Conservation (phyloP, 1,140 invertebrate genomes). For the Pogonus chalceus region DNA sequence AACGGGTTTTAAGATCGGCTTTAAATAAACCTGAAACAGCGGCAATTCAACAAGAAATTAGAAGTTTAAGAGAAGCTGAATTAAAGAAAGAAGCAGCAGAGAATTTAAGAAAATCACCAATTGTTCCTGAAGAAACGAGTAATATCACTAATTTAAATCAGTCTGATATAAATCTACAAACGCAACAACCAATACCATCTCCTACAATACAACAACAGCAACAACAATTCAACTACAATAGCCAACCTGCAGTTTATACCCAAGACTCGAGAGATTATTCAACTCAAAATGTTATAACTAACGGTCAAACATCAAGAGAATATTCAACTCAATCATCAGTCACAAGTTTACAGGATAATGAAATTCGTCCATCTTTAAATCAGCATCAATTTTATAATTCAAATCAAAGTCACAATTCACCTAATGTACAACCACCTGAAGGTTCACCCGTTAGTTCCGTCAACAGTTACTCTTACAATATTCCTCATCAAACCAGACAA, state of each 20-base stretch:
- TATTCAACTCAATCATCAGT: too few species aligned
- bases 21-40: slow-evolving; percentile 60
- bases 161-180: neutral
- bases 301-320: too few species aligned
- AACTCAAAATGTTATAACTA: too few species aligned
- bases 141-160: neutral
- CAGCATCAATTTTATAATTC: too few species aligned
- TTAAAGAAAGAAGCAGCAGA: slow-evolving; percentile 31
- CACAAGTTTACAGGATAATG: too few species aligned
- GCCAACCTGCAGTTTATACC: neutral
- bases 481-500: too few species aligned
- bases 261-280: too few species aligned
- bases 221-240: neutral
- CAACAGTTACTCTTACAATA: too few species aligned
- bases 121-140: neutral
- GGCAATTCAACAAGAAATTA: slow-evolving; percentile 40
- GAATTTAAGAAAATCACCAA: slow-evolving; percentile 8
- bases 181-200: neutral
- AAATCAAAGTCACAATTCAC: too few species aligned
- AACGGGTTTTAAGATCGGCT: slow-evolving; percentile 72
- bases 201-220: neutral
- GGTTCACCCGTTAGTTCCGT: too few species aligned
- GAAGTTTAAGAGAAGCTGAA: slow-evolving; percentile 38
- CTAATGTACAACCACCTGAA: too few species aligned
- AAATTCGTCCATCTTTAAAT: too few species aligned